Conservation (phyloP, 2,113 vertebrate species). For the Chloroceryle aenea region DNA sequence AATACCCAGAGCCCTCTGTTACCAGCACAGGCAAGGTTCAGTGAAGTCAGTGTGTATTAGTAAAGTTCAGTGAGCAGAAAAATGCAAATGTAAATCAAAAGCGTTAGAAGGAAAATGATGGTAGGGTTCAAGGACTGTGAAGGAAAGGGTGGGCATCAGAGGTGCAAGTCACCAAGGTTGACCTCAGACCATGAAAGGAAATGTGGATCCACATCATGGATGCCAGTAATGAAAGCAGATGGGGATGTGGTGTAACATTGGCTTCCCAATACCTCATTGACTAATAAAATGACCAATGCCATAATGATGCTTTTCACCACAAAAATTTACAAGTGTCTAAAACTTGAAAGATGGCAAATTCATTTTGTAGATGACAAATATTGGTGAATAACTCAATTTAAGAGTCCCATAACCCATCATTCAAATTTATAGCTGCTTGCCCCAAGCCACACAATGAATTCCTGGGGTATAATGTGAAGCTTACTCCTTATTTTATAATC, state of each 20-base stretch:
- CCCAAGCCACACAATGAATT: background rate
- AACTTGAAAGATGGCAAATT: background rate
- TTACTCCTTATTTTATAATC: background rate
- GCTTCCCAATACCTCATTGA: background rate
- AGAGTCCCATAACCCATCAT: background rate
- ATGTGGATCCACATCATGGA: background rate
- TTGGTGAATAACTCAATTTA: background rate
- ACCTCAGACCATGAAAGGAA: background rate
- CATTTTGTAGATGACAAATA: background rate
- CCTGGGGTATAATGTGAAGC: background rate
- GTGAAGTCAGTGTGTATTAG: background rate
- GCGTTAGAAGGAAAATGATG: background rate
- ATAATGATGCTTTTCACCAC: background rate
- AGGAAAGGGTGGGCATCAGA: background rate
- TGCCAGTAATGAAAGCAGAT: constrained; percentile 7
- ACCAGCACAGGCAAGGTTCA: background rate
- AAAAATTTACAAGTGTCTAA: constrained; percentile 12
- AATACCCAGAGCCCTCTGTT: background rate
- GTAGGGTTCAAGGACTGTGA: background rate
- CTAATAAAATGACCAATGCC: constrained; percentile 21
- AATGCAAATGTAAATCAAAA: background rate
- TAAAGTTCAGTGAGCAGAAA: background rate
- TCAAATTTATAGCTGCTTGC: background rate
- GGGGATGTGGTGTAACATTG: background rate
- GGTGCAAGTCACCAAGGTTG: background rate